Conservation (phyloP, 1,140 invertebrate genomes). For the Doryteuthis pealeii region DNA sequence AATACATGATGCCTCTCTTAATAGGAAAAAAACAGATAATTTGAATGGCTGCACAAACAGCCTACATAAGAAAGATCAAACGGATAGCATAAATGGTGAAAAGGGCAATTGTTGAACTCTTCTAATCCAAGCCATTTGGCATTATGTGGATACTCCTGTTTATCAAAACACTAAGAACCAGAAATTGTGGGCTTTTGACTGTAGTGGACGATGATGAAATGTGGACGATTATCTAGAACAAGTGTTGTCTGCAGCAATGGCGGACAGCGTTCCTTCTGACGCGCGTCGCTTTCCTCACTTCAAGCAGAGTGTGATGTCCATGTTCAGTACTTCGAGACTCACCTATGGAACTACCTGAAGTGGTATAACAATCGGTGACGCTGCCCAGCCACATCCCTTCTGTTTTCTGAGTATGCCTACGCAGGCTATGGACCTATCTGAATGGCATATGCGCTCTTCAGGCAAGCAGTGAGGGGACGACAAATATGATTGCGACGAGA, state of each 20-base stretch:
- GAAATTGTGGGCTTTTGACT: slow-evolving; percentile 32
- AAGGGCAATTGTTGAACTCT: too few species aligned
- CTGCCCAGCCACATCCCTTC: not conserved
- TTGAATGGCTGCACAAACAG: too few species aligned
- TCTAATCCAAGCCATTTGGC: too few species aligned
- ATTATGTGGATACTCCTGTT: too few species aligned
- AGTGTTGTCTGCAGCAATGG: slow-evolving; percentile 11
- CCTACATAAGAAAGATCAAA: too few species aligned
- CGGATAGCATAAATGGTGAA: too few species aligned
- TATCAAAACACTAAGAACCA: too few species aligned
- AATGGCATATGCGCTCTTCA: not conserved
- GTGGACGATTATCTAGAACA: slow-evolving; percentile 36
- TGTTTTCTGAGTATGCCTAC: not conserved
- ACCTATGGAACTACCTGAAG: not conserved
- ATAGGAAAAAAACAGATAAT: too few species aligned
- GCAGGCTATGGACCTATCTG: not conserved
- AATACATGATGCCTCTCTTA: not conserved
- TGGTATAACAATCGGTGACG: not conserved
- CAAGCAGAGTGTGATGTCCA: not conserved
- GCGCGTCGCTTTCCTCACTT: not conserved
- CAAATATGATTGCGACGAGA: not conserved
- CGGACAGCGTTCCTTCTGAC: not conserved
- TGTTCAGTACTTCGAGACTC: not conserved
- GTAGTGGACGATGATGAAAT: slow-evolving; percentile 33
- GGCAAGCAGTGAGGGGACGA: not conserved